A percentile compares a stretch with the other conserved stretches of the same genome.
These are phyloP conservation scores for Gymnoscelis rufifasciata DNA, from an alignment of 2,888 invertebrate species.

Conservation along the genomic window DNA sequence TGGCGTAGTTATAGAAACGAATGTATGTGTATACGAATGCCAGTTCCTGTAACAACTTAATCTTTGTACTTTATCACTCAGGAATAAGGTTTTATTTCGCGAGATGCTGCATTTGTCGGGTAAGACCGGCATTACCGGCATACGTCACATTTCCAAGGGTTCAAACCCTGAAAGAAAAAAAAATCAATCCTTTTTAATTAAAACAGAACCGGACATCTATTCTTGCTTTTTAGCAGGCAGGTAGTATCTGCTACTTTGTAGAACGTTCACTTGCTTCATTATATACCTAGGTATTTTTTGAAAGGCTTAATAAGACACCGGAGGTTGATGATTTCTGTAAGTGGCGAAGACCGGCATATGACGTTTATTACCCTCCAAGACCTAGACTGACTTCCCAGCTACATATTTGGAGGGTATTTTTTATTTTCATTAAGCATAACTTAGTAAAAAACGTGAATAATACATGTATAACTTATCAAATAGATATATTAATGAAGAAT, in stretches of 20 bases:
- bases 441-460: background rate
- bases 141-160: background rate
- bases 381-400: background rate
- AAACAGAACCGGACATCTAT: no score
- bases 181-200: background rate
- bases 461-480: background rate
- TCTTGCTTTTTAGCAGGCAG: no score
- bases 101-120: background rate
- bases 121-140: conserved; percentile 2
- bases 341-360: conserved; percentile 1
- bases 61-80: background rate
- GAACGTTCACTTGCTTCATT: background rate
- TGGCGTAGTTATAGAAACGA: background rate
- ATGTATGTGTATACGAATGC: no score
- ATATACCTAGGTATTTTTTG: background rate
- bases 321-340: background rate
- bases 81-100: conserved; percentile 1
- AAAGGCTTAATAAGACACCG: background rate
- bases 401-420: background rate
- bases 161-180: background rate
- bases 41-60: background rate
- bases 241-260: background rate
- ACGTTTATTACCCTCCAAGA: background rate
- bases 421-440: background rate
- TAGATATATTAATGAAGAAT: no score